Evolutionary conservation across 2,888 invertebrate genomes (phyloP).

Genomic region (Formica aserva): DNA sequence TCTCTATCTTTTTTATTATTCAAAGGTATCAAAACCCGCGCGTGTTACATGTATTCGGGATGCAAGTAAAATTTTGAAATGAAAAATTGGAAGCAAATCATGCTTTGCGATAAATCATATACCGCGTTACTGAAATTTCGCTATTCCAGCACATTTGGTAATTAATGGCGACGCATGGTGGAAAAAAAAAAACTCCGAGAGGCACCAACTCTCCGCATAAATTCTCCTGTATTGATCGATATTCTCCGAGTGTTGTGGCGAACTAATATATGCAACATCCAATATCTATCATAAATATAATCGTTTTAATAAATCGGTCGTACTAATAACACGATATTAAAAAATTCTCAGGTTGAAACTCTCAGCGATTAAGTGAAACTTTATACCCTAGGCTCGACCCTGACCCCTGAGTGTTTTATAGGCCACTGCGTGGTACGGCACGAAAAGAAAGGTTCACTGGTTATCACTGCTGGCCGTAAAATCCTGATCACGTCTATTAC

Average conservation of each 20-base stretch:
- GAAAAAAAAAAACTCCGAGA: constrained; percentile 13
- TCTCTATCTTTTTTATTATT: constrained; percentile 21
- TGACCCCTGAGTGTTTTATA: constrained; percentile 54
- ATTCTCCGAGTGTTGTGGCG: background rate
- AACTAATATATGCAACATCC: constrained; percentile 9
- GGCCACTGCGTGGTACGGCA: constrained; percentile 10
- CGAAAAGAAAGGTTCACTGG: constrained; percentile 54
- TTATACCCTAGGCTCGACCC: constrained; percentile 32
- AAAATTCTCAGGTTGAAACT: background rate
- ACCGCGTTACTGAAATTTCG: constrained; percentile 31
- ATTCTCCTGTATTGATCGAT: constrained; percentile 19
- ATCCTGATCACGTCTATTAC: constrained; percentile 69
- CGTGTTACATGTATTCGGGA: constrained; percentile 2
- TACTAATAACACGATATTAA: background rate
- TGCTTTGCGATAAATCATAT: constrained; percentile 32
- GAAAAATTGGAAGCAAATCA: constrained; percentile 44
- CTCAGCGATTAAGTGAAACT: background rate
- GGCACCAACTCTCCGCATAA: background rate
- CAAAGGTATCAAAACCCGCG: background rate
- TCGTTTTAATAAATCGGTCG: background rate
- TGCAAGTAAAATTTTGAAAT: constrained; percentile 22
- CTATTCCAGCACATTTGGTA: constrained; percentile 20
- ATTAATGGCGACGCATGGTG: constrained; percentile 25
- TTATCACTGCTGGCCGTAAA: constrained; percentile 65
- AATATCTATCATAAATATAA: background rate